phyloP scores from a whole-genome alignment of 2,113 vertebrate species.

The Myodes glareolus region DNA sequence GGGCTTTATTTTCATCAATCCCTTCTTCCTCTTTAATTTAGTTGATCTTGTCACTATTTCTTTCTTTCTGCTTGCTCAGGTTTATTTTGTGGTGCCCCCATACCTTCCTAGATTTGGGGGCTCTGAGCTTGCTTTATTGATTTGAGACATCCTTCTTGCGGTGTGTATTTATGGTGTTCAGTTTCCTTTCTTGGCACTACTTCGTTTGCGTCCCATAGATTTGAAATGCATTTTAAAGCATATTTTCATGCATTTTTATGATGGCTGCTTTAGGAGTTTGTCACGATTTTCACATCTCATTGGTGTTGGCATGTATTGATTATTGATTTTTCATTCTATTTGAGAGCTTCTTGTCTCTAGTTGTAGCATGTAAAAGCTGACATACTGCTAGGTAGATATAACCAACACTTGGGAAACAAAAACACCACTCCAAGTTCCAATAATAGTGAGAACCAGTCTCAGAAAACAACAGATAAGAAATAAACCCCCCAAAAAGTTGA shows the following conservation, averaged over 20 bases:
- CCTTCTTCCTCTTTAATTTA: not conserved
- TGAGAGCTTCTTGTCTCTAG: not conserved
- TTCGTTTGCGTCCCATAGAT: not conserved
- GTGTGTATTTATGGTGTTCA: not conserved
- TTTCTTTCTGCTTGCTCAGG: not conserved
- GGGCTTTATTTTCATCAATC: not conserved
- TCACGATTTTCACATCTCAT: constrained; percentile 5
- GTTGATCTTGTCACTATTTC: not conserved
- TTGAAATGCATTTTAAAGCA: not conserved
- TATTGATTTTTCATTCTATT: not conserved
- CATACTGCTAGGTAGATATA: too few relatives aligned
- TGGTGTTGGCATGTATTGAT: not conserved
- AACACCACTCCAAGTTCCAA: not conserved
- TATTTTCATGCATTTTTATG: not conserved
- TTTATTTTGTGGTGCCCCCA: not conserved
- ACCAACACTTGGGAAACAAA: not conserved
- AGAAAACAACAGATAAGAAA: not conserved
- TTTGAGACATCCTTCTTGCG: not conserved
- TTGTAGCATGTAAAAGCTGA: not conserved
- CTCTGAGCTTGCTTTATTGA: not conserved
- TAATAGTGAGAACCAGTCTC: not conserved
- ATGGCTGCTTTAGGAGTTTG: constrained; percentile 3
- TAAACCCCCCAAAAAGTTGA: not conserved
- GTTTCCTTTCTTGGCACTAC: not conserved
- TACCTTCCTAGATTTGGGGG: not conserved